Evolutionary conservation across 2,797 vertebrate genomes (phyloP).

Genomic region (Sebastes reedi): DNA sequence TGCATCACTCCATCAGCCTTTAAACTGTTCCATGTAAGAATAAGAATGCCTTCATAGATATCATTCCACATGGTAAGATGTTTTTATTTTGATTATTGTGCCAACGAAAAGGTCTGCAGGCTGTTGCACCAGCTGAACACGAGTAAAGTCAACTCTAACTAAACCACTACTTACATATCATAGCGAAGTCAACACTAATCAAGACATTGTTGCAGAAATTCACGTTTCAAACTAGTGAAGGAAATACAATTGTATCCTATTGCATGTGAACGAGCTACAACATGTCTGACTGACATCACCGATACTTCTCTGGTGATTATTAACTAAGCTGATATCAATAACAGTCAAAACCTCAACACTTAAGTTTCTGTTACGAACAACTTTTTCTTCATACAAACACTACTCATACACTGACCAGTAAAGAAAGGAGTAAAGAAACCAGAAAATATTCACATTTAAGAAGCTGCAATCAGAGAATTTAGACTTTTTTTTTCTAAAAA

Average conservation of each 20-base stretch:
- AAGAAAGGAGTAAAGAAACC: no score
- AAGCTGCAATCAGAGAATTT: no score
- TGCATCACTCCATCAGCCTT: slow-evolving; percentile 1
- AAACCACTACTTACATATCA: not conserved
- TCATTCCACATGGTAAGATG: slow-evolving; percentile 29
- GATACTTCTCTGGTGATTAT: not conserved
- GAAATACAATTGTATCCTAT: not conserved
- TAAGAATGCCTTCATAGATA: slow-evolving; percentile 13
- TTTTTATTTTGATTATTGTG: not conserved
- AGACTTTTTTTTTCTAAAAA: no score
- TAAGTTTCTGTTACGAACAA: not conserved
- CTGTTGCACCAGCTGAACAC: slow-evolving; percentile 47
- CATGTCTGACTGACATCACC: not conserved
- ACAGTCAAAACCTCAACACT: not conserved
- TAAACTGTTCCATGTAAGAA: not conserved
- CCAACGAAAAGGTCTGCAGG: not conserved
- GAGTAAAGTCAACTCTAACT: not conserved
- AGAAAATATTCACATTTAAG: no score
- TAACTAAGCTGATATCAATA: not conserved
- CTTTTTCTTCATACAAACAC: no score
- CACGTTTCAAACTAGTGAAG: no score
- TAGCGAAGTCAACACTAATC: not conserved
- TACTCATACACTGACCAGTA: no score
- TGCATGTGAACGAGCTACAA: not conserved
- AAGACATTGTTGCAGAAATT: not conserved